Evolutionary conservation across 2,113 vertebrate genomes (phyloP).

Genomic region (Leptocoma aspasia): DNA sequence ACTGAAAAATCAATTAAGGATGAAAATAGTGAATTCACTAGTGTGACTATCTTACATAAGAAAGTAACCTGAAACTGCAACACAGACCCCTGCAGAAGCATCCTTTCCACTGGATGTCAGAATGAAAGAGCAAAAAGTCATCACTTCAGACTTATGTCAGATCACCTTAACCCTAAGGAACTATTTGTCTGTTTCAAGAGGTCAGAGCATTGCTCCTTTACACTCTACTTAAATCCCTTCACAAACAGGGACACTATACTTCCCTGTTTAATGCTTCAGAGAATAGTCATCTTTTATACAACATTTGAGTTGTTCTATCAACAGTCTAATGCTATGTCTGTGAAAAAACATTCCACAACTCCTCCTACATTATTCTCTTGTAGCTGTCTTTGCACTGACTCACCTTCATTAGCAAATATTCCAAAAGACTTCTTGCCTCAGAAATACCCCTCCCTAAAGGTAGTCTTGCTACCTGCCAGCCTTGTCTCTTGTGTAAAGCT

Average conservation of each 20-base stretch:
- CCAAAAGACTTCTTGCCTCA: neutral
- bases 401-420: neutral
- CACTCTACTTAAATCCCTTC: neutral
- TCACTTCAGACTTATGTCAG: neutral
- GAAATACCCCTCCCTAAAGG: neutral
- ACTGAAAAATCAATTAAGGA: neutral
- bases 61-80: neutral
- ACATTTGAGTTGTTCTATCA: neutral
- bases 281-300: neutral
- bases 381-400: neutral
- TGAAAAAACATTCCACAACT: neutral
- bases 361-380: neutral
- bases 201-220: neutral
- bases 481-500: neutral
- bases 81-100: neutral
- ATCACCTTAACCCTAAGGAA: neutral
- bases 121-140: neutral
- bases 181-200: neutral
- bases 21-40: neutral
- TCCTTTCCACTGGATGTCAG: neutral
- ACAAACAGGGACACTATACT: neutral
- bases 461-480: neutral
- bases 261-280: neutral
- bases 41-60: neutral
- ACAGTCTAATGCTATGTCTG: neutral